Percentiles rank a stretch among this genome's conserved stretches.
Conservation (phyloP, 2,113 vertebrate species). For the Loxodonta africana region DNA sequence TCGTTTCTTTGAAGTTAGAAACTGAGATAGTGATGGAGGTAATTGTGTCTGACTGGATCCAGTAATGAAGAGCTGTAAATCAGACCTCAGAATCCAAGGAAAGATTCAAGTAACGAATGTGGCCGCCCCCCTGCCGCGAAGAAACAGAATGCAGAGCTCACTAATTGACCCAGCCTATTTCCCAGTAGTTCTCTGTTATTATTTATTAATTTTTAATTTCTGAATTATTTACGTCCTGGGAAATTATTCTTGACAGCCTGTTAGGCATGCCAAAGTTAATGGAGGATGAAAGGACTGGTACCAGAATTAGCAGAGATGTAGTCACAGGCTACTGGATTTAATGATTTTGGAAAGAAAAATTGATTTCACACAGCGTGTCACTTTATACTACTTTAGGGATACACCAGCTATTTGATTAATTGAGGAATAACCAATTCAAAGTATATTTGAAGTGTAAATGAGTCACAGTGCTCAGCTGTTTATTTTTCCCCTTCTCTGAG, state of each 20-base stretch:
- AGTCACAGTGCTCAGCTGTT: slow-evolving; percentile 90
- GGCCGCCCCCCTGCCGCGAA: slow-evolving; percentile 91
- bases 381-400: slow-evolving; percentile 94
- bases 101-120: slow-evolving; percentile 92
- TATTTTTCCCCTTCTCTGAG: slow-evolving; percentile 88
- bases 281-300: slow-evolving; percentile 91
- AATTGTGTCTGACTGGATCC: slow-evolving; percentile 96
- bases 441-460: slow-evolving; percentile 94
- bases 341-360: slow-evolving; percentile 93
- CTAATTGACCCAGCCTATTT: slow-evolving; percentile 97
- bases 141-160: slow-evolving; percentile 93
- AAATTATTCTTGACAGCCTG: slow-evolving; percentile 93
- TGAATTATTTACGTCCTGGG: slow-evolving; percentile 98
- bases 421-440: slow-evolving; percentile 92
- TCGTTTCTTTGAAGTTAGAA: slow-evolving; percentile 97
- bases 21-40: slow-evolving; percentile 92
- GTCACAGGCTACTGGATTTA: slow-evolving; percentile 92
- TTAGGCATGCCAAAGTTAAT: slow-evolving; percentile 94
- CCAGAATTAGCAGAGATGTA: slow-evolving; percentile 90
- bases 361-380: slow-evolving; percentile 93
- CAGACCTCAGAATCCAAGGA: slow-evolving; percentile 89
- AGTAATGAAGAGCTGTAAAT: slow-evolving; percentile 96
- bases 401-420: slow-evolving; percentile 93
- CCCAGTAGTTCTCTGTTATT: slow-evolving; percentile 97
- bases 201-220: slow-evolving; percentile 99